phyloP scores from a whole-genome alignment of 1,140 invertebrate genomes.

The Ceratosolen fusciceps region DNA sequence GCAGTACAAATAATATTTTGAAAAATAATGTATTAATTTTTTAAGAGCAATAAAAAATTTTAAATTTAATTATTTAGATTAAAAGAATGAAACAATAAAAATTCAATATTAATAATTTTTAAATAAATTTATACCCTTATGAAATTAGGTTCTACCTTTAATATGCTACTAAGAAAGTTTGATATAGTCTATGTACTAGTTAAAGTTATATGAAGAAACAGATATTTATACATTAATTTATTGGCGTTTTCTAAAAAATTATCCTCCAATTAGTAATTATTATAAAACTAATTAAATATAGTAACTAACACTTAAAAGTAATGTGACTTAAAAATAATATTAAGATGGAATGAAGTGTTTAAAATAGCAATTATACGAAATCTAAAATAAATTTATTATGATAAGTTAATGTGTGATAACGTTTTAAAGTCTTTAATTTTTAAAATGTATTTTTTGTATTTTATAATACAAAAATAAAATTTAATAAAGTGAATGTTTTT shows the following conservation, averaged over 20 bases:
- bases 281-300: background rate
- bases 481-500: background rate
- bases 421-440: background rate
- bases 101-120: no score
- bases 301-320: no score
- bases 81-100: no score
- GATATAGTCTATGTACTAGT: background rate
- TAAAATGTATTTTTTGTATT: background rate
- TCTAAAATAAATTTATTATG: background rate
- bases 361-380: background rate
- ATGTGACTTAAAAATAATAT: no score
- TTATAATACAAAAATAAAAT: background rate
- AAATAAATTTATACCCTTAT: conserved; percentile 5
- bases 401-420: background rate
- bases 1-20: no score
- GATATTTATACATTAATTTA: background rate
- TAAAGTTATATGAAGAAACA: background rate
- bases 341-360: no score
- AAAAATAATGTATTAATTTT: no score
- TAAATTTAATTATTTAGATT: no score
- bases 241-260: background rate
- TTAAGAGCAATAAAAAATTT: background rate
- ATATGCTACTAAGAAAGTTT: background rate
- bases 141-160: conserved; percentile 6
- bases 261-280: background rate